Conservation (phyloP, 1,140 invertebrate genomes). For the Xylocopa sonorina region DNA sequence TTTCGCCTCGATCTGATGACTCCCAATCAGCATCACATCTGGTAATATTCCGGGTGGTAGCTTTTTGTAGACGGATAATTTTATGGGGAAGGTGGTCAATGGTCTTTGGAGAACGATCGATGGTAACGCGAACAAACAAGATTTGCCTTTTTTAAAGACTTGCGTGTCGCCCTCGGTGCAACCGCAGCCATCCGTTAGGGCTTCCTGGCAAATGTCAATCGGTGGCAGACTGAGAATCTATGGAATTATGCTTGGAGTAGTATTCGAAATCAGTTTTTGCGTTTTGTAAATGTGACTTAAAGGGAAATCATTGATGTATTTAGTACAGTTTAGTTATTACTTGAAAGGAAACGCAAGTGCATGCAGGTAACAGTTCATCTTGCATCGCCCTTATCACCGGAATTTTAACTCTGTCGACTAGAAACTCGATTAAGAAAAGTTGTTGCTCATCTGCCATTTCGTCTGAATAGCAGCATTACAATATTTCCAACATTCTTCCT, state of each 20-base stretch:
- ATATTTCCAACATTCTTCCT: neutral
- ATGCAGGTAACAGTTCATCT: conserved; percentile 65
- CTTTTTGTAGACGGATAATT: conserved; percentile 76
- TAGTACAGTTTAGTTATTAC: conserved; percentile 68
- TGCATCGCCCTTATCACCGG: conserved; percentile 71
- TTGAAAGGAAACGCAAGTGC: conserved; percentile 75
- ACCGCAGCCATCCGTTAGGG: conserved; percentile 61
- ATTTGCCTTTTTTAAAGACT: conserved; percentile 79
- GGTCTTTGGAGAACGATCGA: conserved; percentile 64
- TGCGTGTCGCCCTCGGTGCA: conserved; percentile 63
- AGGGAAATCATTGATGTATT: too few relatives aligned
- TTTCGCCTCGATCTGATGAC: conserved; percentile 69
- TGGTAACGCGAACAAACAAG: conserved; percentile 79
- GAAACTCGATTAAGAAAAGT: conserved; percentile 77
- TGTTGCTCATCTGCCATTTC: conserved; percentile 65
- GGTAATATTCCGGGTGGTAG: conserved; percentile 76
- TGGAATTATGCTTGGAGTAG: neutral
- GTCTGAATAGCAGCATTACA: neutral
- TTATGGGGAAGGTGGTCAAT: conserved; percentile 73
- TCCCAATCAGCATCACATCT: conserved; percentile 75
- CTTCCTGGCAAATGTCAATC: conserved; percentile 76
- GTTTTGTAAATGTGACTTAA: too few relatives aligned
- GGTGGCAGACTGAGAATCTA: conserved; percentile 75
- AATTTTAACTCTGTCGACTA: conserved; percentile 75
- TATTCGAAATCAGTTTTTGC: too few relatives aligned